These are phyloP conservation scores for Cyclophora punctaria DNA, from an alignment of 2,888 invertebrate genomes.

Conservation along the genomic window DNA sequence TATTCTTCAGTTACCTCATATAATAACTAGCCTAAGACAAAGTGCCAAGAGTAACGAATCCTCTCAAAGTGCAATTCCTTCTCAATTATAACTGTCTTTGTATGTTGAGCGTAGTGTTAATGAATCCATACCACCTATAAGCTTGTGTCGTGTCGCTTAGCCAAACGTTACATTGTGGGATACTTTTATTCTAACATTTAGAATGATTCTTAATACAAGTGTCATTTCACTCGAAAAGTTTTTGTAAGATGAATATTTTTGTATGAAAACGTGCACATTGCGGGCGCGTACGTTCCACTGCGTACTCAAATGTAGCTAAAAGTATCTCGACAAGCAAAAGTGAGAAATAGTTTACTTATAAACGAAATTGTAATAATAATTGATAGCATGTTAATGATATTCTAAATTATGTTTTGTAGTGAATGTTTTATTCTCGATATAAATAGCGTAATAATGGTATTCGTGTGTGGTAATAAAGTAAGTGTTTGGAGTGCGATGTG, in stretches of 20 bases:
- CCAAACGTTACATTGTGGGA: conserved; percentile 31
- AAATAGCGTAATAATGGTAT: conserved; percentile 29
- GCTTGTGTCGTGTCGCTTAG: conserved; percentile 37
- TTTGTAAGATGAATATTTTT: conserved; percentile 4
- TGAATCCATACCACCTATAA: conserved; percentile 15
- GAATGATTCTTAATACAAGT: neutral
- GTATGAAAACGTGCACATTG: too few species aligned
- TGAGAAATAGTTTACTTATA: conserved; percentile 26
- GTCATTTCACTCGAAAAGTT: neutral
- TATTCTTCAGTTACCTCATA: conserved; percentile 17
- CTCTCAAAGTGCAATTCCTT: conserved; percentile 66
- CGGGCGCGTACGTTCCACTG: too few species aligned
- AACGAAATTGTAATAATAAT: conserved; percentile 12
- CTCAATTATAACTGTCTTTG: conserved; percentile 40
- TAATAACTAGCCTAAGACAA: conserved; percentile 59
- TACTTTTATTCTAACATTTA: conserved; percentile 32
- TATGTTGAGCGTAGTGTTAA: conserved; percentile 21
- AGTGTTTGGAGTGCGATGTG: neutral
- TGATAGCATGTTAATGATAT: conserved; percentile 42
- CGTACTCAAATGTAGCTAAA: conserved; percentile 13
- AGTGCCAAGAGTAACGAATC: conserved; percentile 67
- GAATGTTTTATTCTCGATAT: conserved; percentile 53
- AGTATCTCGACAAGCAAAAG: conserved; percentile 47
- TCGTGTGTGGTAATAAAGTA: conserved; percentile 22
- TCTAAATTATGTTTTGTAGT: conserved; percentile 67